Percentiles rank a stretch among this genome's conserved stretches.
These are phyloP conservation scores for Poeciliopsis infans DNA, from an alignment of 2,797 vertebrate species.

Conservation along the genomic window DNA sequence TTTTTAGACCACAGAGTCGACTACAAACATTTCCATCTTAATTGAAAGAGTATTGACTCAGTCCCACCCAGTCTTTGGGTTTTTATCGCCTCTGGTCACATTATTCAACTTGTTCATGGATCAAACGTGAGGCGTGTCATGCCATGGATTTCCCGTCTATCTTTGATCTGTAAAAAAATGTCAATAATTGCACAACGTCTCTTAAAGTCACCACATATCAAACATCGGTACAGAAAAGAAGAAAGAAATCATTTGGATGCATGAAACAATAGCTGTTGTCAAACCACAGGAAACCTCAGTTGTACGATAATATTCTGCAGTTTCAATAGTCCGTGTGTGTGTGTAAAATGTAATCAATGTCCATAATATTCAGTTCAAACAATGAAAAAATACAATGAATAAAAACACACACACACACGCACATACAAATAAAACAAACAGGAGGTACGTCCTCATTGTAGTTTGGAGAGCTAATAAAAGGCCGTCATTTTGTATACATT, in stretches of 20 bases:
- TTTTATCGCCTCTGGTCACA: conserved; percentile 46
- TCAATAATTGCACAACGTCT: conserved; percentile 30
- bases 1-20: not conserved
- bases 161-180: conserved; percentile 32
- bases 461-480: not conserved
- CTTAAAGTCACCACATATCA: conserved; percentile 15
- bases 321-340: not conserved
- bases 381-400: too few species aligned
- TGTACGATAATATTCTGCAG: not conserved
- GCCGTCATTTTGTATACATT: not conserved
- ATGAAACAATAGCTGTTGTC: not conserved
- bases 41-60: conserved; percentile 17
- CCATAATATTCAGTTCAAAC: not conserved
- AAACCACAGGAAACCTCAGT: not conserved
- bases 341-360: conserved; percentile 21
- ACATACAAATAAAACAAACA: not conserved
- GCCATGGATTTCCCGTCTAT: conserved; percentile 8
- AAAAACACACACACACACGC: too few species aligned
- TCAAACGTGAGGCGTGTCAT: conserved; percentile 20
- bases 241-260: not conserved
- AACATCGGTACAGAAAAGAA: not conserved
- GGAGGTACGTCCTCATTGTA: not conserved
- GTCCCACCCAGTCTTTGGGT: conserved; percentile 28
- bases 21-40: not conserved
- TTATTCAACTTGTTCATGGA: conserved; percentile 54